phyloP scores from a whole-genome alignment of 2,797 vertebrate species.

The Mallotus villosus region DNA sequence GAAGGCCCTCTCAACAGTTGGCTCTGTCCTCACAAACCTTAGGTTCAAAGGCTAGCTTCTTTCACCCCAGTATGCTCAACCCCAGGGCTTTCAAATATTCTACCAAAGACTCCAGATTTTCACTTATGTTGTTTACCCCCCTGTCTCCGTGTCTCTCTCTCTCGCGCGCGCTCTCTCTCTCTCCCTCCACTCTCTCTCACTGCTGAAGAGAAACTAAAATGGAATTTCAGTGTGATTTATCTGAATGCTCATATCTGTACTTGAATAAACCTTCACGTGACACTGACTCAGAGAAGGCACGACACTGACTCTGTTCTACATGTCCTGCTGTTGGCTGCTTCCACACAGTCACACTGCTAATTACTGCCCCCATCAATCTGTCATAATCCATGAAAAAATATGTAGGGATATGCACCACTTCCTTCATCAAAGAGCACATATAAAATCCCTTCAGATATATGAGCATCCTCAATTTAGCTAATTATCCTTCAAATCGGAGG shows the following conservation, averaged over 20 bases:
- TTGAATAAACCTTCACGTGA: too few relatives aligned
- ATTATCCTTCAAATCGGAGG: constrained; percentile 62
- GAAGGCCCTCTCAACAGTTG: constrained; percentile 28
- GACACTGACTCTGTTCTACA: neutral
- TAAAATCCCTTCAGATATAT: constrained; percentile 39
- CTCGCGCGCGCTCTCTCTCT: too few relatives aligned
- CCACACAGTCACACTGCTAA: constrained; percentile 15
- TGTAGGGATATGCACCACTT: constrained; percentile 37
- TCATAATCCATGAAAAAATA: constrained; percentile 26
- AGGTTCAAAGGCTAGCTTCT: too few relatives aligned
- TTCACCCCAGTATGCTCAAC: too few relatives aligned
- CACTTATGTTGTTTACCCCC: too few relatives aligned
- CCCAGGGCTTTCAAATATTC: too few relatives aligned
- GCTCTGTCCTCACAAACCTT: neutral
- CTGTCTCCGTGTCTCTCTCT: too few relatives aligned
- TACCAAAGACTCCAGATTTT: too few relatives aligned
- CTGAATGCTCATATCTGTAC: too few relatives aligned
- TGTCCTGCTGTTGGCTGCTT: neutral
- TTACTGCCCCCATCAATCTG: constrained; percentile 42
- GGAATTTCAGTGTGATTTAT: too few relatives aligned
- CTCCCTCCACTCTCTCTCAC: too few relatives aligned
- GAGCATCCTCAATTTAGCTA: constrained; percentile 50
- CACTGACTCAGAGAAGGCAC: neutral
- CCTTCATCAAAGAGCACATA: constrained; percentile 46
- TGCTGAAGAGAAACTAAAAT: too few relatives aligned